Percentiles rank a stretch among this genome's conserved stretches.
phyloP scores from a whole-genome alignment of 2,797 vertebrate genomes.

The Chiloscyllium punctatum region DNA sequence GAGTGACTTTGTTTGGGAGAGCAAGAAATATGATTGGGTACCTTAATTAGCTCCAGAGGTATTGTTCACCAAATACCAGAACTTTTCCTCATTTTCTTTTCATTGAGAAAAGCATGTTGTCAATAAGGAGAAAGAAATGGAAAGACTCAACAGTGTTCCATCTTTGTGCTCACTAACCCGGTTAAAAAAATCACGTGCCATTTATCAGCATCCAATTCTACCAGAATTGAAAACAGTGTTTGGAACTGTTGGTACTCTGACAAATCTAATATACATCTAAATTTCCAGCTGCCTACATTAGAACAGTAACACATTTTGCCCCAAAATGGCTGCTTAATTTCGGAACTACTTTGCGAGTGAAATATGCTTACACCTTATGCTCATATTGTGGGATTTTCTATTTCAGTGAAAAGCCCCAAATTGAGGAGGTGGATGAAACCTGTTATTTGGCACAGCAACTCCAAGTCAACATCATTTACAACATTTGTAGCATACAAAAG shows the following conservation, averaged over 20 bases:
- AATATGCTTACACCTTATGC: conserved; percentile 2
- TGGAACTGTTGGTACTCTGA: neutral
- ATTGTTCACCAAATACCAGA: neutral
- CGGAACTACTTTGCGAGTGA: neutral
- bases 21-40: neutral
- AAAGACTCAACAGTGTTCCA: neutral
- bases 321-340: conserved; percentile 20
- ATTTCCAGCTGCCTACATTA: neutral
- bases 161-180: neutral
- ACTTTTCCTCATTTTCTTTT: neutral
- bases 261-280: neutral
- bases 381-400: conserved; percentile 1
- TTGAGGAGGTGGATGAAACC: conserved; percentile 17
- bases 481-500: neutral
- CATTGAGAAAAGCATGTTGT: neutral
- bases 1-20: neutral
- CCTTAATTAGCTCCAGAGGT: neutral
- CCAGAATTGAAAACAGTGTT: neutral
- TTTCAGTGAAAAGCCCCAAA: conserved; percentile 8
- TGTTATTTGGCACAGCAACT: neutral
- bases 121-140: neutral
- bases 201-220: neutral
- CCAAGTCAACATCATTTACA: conserved; percentile 19
- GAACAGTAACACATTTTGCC: neutral
- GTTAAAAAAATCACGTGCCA: neutral